Percentiles rank a stretch among this genome's conserved stretches.
Evolutionary conservation across 2,113 vertebrate species (phyloP).

Genomic region (Nannobrachium achirus): DNA sequence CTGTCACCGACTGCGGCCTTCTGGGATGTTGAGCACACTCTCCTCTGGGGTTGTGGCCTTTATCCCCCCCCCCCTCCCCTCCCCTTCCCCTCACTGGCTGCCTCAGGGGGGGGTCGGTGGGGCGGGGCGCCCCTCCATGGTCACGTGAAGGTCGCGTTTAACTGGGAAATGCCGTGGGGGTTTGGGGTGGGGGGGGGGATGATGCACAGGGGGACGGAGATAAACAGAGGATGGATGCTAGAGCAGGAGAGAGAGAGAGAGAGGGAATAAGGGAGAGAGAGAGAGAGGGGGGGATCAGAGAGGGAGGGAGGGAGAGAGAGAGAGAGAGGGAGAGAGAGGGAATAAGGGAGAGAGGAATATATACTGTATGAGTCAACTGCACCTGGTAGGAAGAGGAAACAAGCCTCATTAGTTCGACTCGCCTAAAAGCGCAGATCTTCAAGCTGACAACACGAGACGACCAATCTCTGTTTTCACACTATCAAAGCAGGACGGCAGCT

Average conservation of each 20-base stretch:
- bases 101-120: slow-evolving; percentile 58
- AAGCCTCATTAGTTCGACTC: no score
- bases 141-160: slow-evolving; percentile 80
- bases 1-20: slow-evolving; percentile 75
- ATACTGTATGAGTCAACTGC: slow-evolving; percentile 35
- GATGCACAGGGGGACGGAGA: slow-evolving; percentile 53
- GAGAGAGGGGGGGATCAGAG: slow-evolving; percentile 4
- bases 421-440: no score
- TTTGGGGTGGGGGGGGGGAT: slow-evolving; percentile 45
- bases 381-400: slow-evolving; percentile 46
- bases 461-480: no score
- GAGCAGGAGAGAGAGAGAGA: slow-evolving; percentile 40
- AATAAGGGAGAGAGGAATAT: slow-evolving; percentile 8
- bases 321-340: background rate
- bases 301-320: slow-evolving; percentile 20
- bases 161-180: slow-evolving; percentile 71
- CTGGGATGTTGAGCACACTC: slow-evolving; percentile 69
- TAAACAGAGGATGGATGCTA: slow-evolving; percentile 60
- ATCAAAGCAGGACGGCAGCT: no score
- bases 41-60: slow-evolving; percentile 78
- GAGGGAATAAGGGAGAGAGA: slow-evolving; percentile 32
- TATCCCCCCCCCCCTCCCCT: slow-evolving; percentile 27
- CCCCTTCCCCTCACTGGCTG: slow-evolving; percentile 73
- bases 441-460: no score
- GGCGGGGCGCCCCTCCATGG: slow-evolving; percentile 64